Conservation (phyloP, 1,140 invertebrate genomes). For the Zaprionus kolodkinae region DNA sequence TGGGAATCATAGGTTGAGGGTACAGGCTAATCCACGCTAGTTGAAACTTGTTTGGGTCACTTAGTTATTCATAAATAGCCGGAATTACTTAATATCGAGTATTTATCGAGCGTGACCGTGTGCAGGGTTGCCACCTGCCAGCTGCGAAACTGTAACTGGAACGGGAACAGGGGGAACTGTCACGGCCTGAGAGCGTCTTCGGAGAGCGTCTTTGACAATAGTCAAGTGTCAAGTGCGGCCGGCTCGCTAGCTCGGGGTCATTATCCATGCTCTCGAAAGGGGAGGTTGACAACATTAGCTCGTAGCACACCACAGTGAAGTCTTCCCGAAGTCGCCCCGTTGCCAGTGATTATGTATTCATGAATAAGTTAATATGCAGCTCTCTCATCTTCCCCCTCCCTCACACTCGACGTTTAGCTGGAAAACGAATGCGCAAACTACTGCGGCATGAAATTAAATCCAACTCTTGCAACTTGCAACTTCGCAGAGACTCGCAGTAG, state of each 20-base stretch:
- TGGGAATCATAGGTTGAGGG: not conserved
- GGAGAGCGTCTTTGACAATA: conserved; percentile 47
- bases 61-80: conserved; percentile 42
- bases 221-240: conserved; percentile 44
- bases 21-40: not conserved
- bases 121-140: conserved; percentile 31
- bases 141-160: conserved; percentile 29
- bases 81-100: conserved; percentile 68
- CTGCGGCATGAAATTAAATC: conserved; percentile 84
- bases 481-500: conserved; percentile 23
- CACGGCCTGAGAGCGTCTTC: conserved; percentile 2
- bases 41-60: not conserved
- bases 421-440: conserved; percentile 83
- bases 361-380: conserved; percentile 70
- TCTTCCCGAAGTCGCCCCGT: conserved; percentile 20
- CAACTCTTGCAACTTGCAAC: conserved; percentile 56
- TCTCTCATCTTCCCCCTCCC: not conserved
- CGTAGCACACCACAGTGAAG: conserved; percentile 33
- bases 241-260: conserved; percentile 58
- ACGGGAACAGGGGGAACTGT: conserved; percentile 4
- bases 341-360: conserved; percentile 75
- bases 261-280: conserved; percentile 45
- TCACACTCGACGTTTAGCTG: conserved; percentile 61
- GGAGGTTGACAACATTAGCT: conserved; percentile 73
- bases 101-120: conserved; percentile 71